Evolutionary conservation across 2,888 invertebrate genomes (phyloP).

Genomic region (Cephalotes varians): DNA sequence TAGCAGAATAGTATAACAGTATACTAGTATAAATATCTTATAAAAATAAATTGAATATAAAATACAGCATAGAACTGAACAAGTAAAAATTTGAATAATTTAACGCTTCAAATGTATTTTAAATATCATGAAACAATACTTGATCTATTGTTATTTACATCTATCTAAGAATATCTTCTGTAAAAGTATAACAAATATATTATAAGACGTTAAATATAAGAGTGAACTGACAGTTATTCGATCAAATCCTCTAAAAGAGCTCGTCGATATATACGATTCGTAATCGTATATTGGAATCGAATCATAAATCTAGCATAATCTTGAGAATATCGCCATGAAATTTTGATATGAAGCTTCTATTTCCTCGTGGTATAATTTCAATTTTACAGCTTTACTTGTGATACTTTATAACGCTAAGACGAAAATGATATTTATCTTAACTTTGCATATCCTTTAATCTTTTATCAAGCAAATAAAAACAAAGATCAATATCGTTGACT

Average conservation of each 20-base stretch:
- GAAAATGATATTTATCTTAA: background rate
- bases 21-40: too few relatives aligned
- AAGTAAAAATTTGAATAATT: background rate
- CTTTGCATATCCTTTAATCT: background rate
- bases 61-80: too few relatives aligned
- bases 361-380: conserved; percentile 12
- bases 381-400: background rate
- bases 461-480: background rate
- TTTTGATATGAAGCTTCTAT: background rate
- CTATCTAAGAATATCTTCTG: background rate
- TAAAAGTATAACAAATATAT: background rate
- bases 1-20: too few relatives aligned
- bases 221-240: background rate
- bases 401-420: background rate
- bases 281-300: conserved; percentile 37
- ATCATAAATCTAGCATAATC: conserved; percentile 37
- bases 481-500: background rate
- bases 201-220: background rate
- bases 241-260: conserved; percentile 22
- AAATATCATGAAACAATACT: background rate
- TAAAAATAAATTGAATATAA: too few relatives aligned
- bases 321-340: conserved; percentile 28
- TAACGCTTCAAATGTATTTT: background rate
- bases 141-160: background rate
- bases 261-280: background rate